Conservation (phyloP, 2,888 invertebrate species). For the Pteria penguin region DNA sequence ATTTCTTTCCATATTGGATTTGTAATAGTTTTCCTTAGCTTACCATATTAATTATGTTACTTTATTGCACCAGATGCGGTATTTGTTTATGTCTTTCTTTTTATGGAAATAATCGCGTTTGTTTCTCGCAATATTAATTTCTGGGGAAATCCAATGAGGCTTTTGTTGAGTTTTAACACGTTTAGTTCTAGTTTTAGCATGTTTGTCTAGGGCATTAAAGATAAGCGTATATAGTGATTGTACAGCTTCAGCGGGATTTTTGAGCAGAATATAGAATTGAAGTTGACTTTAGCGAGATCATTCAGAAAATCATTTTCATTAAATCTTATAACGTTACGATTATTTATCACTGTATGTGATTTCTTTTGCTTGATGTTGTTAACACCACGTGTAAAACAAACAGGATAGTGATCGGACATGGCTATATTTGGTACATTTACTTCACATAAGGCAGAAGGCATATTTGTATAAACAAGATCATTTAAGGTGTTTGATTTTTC, state of each 20-base stretch:
- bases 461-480: background rate
- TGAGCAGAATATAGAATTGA: background rate
- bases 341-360: background rate
- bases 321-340: conserved; percentile 2
- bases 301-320: background rate
- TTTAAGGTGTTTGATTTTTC: background rate
- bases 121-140: background rate
- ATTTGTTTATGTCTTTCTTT: too few species aligned
- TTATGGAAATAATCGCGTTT: too few species aligned
- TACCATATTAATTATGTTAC: too few species aligned
- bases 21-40: too few species aligned
- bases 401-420: conserved; percentile 12
- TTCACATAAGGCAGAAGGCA: background rate
- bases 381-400: background rate
- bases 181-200: background rate
- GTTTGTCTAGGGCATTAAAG: background rate
- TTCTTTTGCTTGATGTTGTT: background rate
- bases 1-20: too few species aligned
- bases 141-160: background rate
- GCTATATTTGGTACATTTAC: background rate
- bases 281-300: background rate
- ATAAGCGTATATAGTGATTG: background rate
- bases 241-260: background rate
- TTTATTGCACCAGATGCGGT: too few species aligned
- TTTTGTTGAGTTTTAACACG: background rate